These are phyloP conservation scores for Phytoseiulus persimilis DNA, from an alignment of 2,888 invertebrate species.

Conservation along the genomic window DNA sequence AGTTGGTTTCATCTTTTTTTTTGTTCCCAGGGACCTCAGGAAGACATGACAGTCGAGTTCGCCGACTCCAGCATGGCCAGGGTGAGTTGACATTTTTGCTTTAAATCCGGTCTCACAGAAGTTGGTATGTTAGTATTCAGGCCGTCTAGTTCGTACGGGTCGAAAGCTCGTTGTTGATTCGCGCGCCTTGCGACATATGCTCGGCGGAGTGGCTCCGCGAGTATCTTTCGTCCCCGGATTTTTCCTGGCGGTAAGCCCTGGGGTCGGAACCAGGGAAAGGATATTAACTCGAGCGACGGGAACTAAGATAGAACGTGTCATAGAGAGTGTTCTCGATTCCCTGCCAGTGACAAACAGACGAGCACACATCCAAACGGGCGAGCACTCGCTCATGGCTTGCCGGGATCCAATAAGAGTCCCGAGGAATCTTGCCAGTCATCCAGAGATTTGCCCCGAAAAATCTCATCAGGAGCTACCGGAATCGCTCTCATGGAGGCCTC, in stretches of 20 bases:
- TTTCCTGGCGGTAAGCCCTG: neutral
- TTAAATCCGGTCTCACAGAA: neutral
- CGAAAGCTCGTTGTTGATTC: neutral
- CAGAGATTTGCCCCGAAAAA: neutral
- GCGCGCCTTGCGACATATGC: neutral
- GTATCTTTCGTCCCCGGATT: neutral
- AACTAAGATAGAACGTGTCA: neutral
- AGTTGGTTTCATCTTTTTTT: neutral
- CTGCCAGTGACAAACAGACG: neutral
- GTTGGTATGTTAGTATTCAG: too few relatives aligned
- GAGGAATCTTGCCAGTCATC: neutral
- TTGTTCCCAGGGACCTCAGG: conserved; percentile 11
- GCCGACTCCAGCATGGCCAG: conserved; percentile 36
- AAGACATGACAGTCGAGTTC: conserved; percentile 36
- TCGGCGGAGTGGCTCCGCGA: neutral
- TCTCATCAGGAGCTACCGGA: neutral
- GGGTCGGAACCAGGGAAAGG: neutral
- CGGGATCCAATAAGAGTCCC: neutral
- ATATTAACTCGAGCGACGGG: neutral
- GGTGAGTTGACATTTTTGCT: neutral
- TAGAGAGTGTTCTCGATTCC: neutral
- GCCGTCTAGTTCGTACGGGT: too few relatives aligned
- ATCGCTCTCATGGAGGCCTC: neutral
- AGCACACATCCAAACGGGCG: neutral
- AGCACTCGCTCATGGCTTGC: too few relatives aligned